Evolutionary conservation across 1,140 invertebrate genomes (phyloP), one percentile per base, ranked within the genome.

Genomic region (Bombus confusus): DNA sequence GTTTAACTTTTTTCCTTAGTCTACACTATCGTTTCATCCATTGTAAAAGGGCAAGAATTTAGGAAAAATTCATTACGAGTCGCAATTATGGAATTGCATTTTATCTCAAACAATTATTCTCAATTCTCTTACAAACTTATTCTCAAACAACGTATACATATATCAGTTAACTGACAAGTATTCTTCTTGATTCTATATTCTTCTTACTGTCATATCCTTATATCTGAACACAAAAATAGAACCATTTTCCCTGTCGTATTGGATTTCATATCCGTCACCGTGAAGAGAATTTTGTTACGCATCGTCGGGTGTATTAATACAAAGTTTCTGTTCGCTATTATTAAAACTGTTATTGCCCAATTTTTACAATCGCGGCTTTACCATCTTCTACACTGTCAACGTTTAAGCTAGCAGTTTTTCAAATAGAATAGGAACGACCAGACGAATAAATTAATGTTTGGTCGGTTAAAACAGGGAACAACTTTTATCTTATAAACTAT

Each of bases 181-280:
- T 64, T 78, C 64, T 77, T 77, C 47, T 47, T 78, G 64, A 83
- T 78, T 83, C 47, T 64, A 83, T 78, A 71, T 78, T 41, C 64
- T 34, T 43, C 31, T 5, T 78, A 1, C 37, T 39, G n/a, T 2
- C 18, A 37, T 22, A 39, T 52, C 43, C 74, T 66, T 12, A 31
- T 71, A 75, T 78, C 78, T 83, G 82, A 52, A 28, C 47, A 78
- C 64, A 83, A 71, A 78, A 83, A 78, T 77, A 59, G 37, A 78
- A 59, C 64, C 64, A 76, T 78, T 69, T 52, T 37, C 64, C 47
- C 39, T 78, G 71, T 59, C 64, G 34, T 83, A 78, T 83, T 78
- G 39, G 39, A 83, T 83, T 83, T 83, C 74, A 78, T 69, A 78
- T 43, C 47, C 47, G 37, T n/a, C 10, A 18, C 37, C n/a, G 43